Evolutionary conservation across 2,888 invertebrate genomes (phyloP).

Genomic region (Cyclophora punctaria): DNA sequence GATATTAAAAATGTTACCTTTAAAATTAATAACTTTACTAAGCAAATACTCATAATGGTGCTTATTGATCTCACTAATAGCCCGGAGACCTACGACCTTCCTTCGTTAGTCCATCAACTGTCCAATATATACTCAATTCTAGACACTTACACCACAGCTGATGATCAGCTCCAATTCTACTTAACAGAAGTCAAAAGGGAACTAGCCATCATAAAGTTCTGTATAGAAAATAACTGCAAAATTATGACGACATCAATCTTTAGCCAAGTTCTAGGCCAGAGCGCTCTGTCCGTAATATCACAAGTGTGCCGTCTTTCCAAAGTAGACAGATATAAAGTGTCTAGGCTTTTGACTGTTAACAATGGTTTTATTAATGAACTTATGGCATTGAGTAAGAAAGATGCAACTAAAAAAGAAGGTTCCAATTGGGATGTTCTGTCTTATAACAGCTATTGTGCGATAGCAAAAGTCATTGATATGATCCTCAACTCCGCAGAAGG

Average conservation of each 20-base stretch:
- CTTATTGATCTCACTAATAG: conserved; percentile 67
- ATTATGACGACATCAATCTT: conserved; percentile 69
- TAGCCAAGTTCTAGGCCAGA: conserved; percentile 59
- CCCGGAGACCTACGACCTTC: conserved; percentile 61
- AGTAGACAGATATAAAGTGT: conserved; percentile 68
- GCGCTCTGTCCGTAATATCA: conserved; percentile 68
- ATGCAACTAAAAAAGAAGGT: conserved; percentile 25
- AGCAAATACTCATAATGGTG: conserved; percentile 68
- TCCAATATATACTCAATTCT: conserved; percentile 67
- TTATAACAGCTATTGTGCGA: conserved; percentile 69
- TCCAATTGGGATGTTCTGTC: conserved; percentile 64
- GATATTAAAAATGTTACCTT: conserved; percentile 66
- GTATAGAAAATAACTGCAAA: conserved; percentile 66
- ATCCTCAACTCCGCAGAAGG: conserved; percentile 56
- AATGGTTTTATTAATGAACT: conserved; percentile 60
- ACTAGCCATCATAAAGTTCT: conserved; percentile 65
- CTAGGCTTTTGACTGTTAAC: conserved; percentile 59
- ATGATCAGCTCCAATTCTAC: conserved; percentile 63
- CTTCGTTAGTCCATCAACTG: conserved; percentile 58
- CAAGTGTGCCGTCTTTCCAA: conserved; percentile 66
- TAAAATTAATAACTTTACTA: conserved; percentile 67
- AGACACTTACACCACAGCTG: conserved; percentile 56
- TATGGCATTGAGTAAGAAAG: conserved; percentile 38
- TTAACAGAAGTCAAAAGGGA: conserved; percentile 68
- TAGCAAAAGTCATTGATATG: conserved; percentile 66